Evolutionary conservation across 1,140 invertebrate species (phyloP).

Genomic region (Pollicipes pollicipes): DNA sequence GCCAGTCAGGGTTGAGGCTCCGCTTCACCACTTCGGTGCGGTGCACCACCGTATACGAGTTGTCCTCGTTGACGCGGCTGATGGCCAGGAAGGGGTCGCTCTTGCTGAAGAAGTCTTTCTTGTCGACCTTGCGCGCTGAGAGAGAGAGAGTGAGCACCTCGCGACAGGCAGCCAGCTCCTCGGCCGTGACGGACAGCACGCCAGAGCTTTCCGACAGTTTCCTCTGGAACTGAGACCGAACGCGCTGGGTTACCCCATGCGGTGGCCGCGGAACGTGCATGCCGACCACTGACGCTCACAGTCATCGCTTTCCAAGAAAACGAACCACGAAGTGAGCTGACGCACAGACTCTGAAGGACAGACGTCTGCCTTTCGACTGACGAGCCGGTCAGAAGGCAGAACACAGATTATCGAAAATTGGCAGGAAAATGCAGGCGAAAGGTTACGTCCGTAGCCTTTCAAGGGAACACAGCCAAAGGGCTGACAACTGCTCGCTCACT

Average conservation of each 20-base stretch:
- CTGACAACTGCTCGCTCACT: neutral
- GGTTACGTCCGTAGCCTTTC: too few relatives aligned
- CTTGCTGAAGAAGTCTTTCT: slow-evolving; percentile 37
- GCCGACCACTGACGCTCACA: slow-evolving; percentile 11
- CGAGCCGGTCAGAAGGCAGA: too few relatives aligned
- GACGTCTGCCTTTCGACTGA: neutral
- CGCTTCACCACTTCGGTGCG: slow-evolving; percentile 37
- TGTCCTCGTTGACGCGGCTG: slow-evolving; percentile 30
- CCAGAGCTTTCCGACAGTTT: slow-evolving; percentile 18
- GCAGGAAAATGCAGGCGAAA: too few relatives aligned
- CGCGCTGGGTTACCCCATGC: neutral
- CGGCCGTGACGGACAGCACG: slow-evolving; percentile 27
- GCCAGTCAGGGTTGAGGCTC: slow-evolving; percentile 37
- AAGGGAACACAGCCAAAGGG: neutral
- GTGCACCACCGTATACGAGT: slow-evolving; percentile 32
- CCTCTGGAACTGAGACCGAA: slow-evolving; percentile 16
- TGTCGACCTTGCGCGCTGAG: slow-evolving; percentile 31
- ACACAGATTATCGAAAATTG: too few relatives aligned
- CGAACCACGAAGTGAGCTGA: slow-evolving; percentile 9
- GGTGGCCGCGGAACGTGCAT: slow-evolving; percentile 9
- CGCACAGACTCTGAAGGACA: slow-evolving; percentile 5
- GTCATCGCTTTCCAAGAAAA: slow-evolving; percentile 13
- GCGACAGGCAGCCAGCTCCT: slow-evolving; percentile 32
- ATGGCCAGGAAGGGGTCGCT: slow-evolving; percentile 37
- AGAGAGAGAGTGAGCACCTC: slow-evolving; percentile 32